A percentile compares a stretch with the other conserved stretches of the same genome.
Conservation (phyloP, 2,797 vertebrate species). For the Sus cebifrons region DNA sequence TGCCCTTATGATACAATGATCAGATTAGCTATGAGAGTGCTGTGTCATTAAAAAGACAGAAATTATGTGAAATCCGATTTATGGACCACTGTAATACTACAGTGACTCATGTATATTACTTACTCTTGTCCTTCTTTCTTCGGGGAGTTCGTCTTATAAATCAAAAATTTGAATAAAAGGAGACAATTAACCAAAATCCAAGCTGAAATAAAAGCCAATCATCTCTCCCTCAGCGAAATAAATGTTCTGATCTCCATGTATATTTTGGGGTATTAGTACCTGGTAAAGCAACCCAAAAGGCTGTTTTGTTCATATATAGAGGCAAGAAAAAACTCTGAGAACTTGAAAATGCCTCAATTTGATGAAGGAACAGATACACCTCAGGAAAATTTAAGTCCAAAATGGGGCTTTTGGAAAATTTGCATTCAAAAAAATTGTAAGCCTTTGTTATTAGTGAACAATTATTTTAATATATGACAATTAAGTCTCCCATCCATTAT, state of each 20-base stretch:
- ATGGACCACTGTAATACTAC: background rate
- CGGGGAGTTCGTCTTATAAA: constrained; percentile 21
- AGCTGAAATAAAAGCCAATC: constrained; percentile 71
- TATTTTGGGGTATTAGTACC: constrained; percentile 58
- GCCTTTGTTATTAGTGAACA: constrained; percentile 59
- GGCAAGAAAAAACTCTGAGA: constrained; percentile 57
- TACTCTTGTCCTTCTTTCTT: constrained; percentile 48
- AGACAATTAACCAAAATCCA: constrained; percentile 64
- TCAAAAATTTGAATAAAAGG: background rate
- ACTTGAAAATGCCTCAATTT: constrained; percentile 63
- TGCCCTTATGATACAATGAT: background rate
- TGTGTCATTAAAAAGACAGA: background rate
- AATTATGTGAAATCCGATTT: background rate
- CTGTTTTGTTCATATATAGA: background rate
- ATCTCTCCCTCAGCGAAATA: constrained; percentile 71
- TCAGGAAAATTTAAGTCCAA: constrained; percentile 59
- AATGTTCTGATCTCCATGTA: constrained; percentile 52
- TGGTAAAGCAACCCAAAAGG: constrained; percentile 50
- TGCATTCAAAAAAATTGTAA: constrained; percentile 46
- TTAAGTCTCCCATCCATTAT: background rate
- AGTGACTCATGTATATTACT: background rate
- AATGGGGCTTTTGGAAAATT: constrained; percentile 6
- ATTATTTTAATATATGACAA: constrained; percentile 56
- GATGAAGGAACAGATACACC: constrained; percentile 45
- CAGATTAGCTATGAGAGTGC: background rate